Evolutionary conservation across 2,797 vertebrate genomes (phyloP).

Genomic region (Epinephelus awoara): DNA sequence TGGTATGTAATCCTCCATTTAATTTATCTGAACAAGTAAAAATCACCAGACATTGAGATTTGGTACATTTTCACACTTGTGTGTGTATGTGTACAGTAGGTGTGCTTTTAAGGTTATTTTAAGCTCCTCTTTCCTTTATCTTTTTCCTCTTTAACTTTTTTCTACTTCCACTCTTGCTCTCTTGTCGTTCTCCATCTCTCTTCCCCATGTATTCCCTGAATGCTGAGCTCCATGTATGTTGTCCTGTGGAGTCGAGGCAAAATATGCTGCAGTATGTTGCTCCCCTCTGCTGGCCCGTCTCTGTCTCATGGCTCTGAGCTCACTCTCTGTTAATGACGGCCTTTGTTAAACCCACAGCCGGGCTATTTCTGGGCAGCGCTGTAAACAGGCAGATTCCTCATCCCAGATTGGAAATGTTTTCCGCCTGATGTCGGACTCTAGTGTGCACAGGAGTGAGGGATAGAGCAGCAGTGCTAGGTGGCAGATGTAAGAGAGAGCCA

Average conservation of each 20-base stretch:
- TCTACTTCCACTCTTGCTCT: not conserved
- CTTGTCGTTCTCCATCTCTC: not conserved
- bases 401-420: conserved; percentile 82
- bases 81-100: not conserved
- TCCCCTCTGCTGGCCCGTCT: conserved; percentile 68
- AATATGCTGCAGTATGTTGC: conserved; percentile 46
- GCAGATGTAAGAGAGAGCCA: not conserved
- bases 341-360: conserved; percentile 87
- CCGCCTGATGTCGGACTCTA: conserved; percentile 48
- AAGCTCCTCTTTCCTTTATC: too few species aligned
- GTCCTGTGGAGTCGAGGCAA: not conserved
- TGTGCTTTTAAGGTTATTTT: not conserved
- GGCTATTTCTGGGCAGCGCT: conserved; percentile 83
- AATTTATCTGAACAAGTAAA: too few species aligned
- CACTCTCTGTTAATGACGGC: conserved; percentile 80
- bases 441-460: conserved; percentile 10
- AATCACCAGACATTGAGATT: too few species aligned
- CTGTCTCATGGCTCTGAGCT: conserved; percentile 59
- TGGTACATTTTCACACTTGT: not conserved
- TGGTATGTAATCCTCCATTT: too few species aligned
- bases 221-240: conserved; percentile 7
- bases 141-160: not conserved
- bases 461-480: not conserved
- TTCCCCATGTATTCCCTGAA: not conserved
- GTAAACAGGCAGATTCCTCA: conserved; percentile 86